Evolutionary conservation across 92 coral and sea anemone genomes (phyloP).

Genomic region (Phenganax subtilis): DNA sequence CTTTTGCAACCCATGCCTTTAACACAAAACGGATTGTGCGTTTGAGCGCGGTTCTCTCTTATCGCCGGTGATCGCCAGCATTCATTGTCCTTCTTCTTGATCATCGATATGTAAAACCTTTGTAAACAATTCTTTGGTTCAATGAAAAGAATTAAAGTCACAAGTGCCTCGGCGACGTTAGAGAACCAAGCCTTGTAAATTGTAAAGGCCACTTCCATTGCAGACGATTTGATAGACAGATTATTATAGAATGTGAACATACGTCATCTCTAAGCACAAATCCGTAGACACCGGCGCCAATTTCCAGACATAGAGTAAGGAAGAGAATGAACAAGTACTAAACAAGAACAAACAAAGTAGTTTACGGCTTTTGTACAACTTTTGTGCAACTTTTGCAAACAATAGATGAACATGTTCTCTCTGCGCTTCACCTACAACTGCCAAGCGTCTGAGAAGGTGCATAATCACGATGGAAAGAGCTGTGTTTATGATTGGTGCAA

Average conservation of each 20-base stretch:
- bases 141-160: not conserved
- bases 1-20: too few relatives aligned
- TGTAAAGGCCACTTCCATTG: not conserved
- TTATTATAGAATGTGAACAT: slow-evolving; percentile 6
- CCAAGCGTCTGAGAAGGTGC: not conserved
- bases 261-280: slow-evolving; percentile 82
- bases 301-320: slow-evolving; percentile 74
- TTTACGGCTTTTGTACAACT: not conserved
- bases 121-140: too few relatives aligned
- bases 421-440: too few relatives aligned
- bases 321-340: slow-evolving; percentile 75
- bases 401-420: too few relatives aligned
- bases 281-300: slow-evolving; percentile 78
- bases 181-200: not conserved
- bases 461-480: not conserved
- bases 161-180: not conserved
- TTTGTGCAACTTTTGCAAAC: too few relatives aligned
- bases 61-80: too few relatives aligned
- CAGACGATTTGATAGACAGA: not conserved
- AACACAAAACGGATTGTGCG: too few relatives aligned
- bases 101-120: too few relatives aligned
- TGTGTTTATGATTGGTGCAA: too few relatives aligned
- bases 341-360: slow-evolving; percentile 13
- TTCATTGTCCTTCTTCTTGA: too few relatives aligned
- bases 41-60: too few relatives aligned